Evolutionary conservation across 1,140 invertebrate species (phyloP), one percentile per base, ranked within the genome.

Genomic region (Steinernema feltiae): DNA sequence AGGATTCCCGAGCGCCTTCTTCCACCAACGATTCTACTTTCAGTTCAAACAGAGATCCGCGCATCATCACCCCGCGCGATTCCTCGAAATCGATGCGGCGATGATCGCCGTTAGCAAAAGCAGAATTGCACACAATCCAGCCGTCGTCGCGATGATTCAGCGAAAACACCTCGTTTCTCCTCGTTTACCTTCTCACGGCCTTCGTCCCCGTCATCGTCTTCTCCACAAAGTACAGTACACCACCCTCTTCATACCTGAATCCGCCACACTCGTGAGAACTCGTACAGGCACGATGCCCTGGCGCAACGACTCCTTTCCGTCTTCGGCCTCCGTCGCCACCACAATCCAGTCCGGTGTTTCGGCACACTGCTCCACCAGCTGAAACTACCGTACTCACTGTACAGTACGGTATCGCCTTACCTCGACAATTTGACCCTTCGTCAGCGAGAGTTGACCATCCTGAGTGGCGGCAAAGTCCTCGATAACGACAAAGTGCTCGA

Each of bases 401-500:
- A 7, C 7, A 63, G 24, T 7, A 63, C 7, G 24, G 24, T 21
- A 7, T 15, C 24, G 24, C 24, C 53, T 15, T 63, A 63, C 53
- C 53, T 63, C 53, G 12, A 63, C 53, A 21, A 63, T 63, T 27
- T 63, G 53, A n/a, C 53, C 53, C 53, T 63, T 63, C 7, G 53
- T 3, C 2, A 63, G 53, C 15, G 53, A 63, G 53, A 63, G 15
- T 27, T 63, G 53, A 15, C 53, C 53, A 15, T 63, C 53, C 53
- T 63, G 12, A 15, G 53, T 63, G 53, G 53, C 53, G 53, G 24
- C 24, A 21, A 63, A 63, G 53, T 63, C 53, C 24, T 63, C 53
- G 53, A 63, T 21, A 21, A 63, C 53, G 12, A 63, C 53, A 21
- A 63, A 63, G 53, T 63, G 53, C 53, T 63, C 53, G 53, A 63